Percentiles rank a stretch among this genome's conserved stretches.
Evolutionary conservation across 2,797 vertebrate genomes (phyloP).

Genomic region (Mus minutoides): DNA sequence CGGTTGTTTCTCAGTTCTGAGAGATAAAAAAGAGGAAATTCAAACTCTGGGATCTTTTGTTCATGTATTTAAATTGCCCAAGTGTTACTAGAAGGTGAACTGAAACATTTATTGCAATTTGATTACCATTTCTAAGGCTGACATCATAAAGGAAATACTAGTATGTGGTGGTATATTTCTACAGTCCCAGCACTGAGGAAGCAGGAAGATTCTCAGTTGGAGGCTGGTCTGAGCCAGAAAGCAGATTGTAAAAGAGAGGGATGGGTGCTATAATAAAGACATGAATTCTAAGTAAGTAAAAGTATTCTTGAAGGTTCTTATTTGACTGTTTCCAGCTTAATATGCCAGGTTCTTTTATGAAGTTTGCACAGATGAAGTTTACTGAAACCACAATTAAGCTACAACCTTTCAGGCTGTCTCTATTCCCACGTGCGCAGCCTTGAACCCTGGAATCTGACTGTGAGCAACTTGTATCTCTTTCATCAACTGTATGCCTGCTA

Average conservation of each 20-base stretch:
- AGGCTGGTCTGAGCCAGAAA: background rate
- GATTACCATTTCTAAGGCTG: conserved; percentile 44
- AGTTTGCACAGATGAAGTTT: conserved; percentile 25
- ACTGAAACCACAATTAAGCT: background rate
- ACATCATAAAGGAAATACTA: background rate
- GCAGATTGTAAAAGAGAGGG: background rate
- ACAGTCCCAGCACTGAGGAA: background rate
- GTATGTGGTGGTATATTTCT: background rate
- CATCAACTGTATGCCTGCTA: background rate
- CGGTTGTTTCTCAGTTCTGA: conserved; percentile 9
- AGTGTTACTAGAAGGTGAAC: conserved; percentile 31
- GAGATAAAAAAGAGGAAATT: conserved; percentile 56
- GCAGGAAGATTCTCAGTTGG: background rate
- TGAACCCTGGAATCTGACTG: background rate
- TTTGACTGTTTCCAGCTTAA: background rate
- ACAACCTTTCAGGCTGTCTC: background rate
- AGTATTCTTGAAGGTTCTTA: conserved; percentile 17
- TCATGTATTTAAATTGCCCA: conserved; percentile 18
- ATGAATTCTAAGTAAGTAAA: conserved; percentile 57
- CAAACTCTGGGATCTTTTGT: conserved; percentile 15
- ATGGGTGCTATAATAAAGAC: background rate
- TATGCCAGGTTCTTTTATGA: background rate
- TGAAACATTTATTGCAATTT: conserved; percentile 49
- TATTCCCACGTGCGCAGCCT: background rate
- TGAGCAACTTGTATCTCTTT: background rate